A percentile compares a stretch with the other conserved stretches of the same genome.
Conservation (phyloP, 1,140 invertebrate genomes). For the Triops longicaudatus region DNA sequence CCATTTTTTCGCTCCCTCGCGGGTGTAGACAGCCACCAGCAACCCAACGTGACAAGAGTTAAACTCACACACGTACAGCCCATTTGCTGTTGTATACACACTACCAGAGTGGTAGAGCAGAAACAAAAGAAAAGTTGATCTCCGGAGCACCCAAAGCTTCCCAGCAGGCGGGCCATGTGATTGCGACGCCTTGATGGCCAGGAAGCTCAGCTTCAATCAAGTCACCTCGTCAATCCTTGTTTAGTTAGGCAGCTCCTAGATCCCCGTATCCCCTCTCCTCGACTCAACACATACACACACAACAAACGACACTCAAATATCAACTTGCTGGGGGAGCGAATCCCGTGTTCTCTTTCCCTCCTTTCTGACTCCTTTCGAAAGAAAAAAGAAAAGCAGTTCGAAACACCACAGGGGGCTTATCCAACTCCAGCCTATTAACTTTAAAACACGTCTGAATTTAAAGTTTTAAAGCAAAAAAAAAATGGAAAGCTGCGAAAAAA, state of each 20-base stretch:
- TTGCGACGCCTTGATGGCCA: constrained; percentile 13
- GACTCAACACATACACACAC: neutral
- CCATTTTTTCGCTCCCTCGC: neutral
- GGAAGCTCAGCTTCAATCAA: constrained; percentile 14
- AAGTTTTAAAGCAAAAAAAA: no score
- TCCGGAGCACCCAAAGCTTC: neutral
- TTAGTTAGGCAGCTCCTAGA: constrained; percentile 14
- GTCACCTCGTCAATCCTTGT: constrained; percentile 5
- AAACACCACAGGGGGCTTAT: neutral
- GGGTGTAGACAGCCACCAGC: neutral
- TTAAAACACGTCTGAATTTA: neutral
- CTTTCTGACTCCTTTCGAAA: no score
- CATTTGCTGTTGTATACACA: neutral
- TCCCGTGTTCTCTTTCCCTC: neutral
- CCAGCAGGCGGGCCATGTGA: constrained; percentile 9
- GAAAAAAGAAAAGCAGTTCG: neutral
- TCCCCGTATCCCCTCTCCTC: neutral
- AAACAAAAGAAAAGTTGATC: neutral
- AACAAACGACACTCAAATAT: neutral
- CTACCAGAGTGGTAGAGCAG: neutral
- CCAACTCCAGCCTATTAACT: neutral
- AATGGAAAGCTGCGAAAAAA: no score
- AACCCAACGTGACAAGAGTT: neutral
- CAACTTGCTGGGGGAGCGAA: neutral
- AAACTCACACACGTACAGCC: neutral